A percentile compares a stretch with the other conserved stretches of the same genome.
Conservation (phyloP, 2,888 invertebrate species). For the Lordiphosa andalusiaca region DNA sequence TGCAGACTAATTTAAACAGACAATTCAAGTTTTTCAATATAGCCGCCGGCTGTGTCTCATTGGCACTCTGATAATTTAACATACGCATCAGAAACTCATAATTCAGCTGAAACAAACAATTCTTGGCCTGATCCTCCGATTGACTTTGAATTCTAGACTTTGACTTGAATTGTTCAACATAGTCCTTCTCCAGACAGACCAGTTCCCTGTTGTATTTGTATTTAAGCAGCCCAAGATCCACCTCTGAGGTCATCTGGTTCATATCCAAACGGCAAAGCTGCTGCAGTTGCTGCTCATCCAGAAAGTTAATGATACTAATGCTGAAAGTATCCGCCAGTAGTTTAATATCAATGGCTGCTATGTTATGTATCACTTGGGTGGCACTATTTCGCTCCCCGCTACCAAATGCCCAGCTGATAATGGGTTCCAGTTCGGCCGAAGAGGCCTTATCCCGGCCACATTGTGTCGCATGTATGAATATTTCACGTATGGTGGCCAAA, state of each 20-base stretch:
- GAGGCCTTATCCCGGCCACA: conserved; percentile 71
- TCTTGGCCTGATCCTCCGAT: conserved; percentile 22
- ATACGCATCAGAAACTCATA: conserved; percentile 76
- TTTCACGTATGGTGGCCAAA: conserved; percentile 65
- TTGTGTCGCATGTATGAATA: conserved; percentile 60
- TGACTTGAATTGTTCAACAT: neutral
- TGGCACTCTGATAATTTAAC: conserved; percentile 61
- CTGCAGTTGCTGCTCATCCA: conserved; percentile 50
- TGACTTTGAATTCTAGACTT: conserved; percentile 6
- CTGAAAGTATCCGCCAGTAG: conserved; percentile 74
- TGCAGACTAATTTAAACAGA: conserved; percentile 58
- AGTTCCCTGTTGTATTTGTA: conserved; percentile 73
- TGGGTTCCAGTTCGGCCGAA: conserved; percentile 49
- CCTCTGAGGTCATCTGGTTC: neutral
- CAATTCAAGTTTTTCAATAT: conserved; percentile 61
- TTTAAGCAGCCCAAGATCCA: conserved; percentile 43
- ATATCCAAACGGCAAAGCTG: conserved; percentile 10
- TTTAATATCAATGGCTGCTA: conserved; percentile 60
- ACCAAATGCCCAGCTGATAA: conserved; percentile 69
- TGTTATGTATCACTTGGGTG: conserved; percentile 66
- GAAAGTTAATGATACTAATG: conserved; percentile 76
- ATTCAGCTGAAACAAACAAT: conserved; percentile 73
- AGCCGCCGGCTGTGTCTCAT: conserved; percentile 44
- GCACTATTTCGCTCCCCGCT: conserved; percentile 55
- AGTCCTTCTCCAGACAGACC: conserved; percentile 61